Evolutionary conservation across 2,888 invertebrate genomes (phyloP), one percentile per base, ranked within the genome.

Genomic region (Shargacucullia verbasci): DNA sequence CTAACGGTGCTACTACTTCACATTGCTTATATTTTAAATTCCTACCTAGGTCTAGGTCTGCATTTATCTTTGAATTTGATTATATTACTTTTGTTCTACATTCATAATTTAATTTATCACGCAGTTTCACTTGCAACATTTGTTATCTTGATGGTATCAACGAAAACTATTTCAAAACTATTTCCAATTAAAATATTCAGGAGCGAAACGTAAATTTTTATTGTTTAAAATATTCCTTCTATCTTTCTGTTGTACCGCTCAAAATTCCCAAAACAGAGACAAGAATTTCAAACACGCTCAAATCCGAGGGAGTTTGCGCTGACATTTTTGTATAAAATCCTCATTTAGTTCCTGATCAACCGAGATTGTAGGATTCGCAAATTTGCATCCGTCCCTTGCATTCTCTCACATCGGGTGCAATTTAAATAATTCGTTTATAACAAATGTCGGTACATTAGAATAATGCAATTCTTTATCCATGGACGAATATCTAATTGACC

Each of bases 381-480:
- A 90, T 91, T 91, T 90, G 89, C 91, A 92, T 92, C 76, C 80
- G 76, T 80, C 85, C 82, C 82, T 76, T 71, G 71, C 78, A 75
- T 76, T 76, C 70, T 60, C 63, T 67, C 67, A 80, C 79, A 81
- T 80, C 71, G 74, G 77, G 61, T 68, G 76, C 81, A 86, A 91
- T 92, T 91, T 92, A 83, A 92, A 92, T 91, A 91, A 91, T 89
- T 91, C 80, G 73, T 80, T 78, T 78, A 71, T 90, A 87, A 90
- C 88, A 89, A 91, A 90, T 87, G 86, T 80, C 70, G 56, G 65
- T 62, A 61, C 73, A 87, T 89, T 85, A 82, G 79, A 85, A 85
- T 87, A 84, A 82, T 83, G 76, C 70, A 77, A 79, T 84, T 86
- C 79, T 85, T 87, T 79, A 84, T 79, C 75, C 81, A 72, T 73